phyloP scores from a whole-genome alignment of 2,797 vertebrate genomes.

The Acanthurus tractus region DNA sequence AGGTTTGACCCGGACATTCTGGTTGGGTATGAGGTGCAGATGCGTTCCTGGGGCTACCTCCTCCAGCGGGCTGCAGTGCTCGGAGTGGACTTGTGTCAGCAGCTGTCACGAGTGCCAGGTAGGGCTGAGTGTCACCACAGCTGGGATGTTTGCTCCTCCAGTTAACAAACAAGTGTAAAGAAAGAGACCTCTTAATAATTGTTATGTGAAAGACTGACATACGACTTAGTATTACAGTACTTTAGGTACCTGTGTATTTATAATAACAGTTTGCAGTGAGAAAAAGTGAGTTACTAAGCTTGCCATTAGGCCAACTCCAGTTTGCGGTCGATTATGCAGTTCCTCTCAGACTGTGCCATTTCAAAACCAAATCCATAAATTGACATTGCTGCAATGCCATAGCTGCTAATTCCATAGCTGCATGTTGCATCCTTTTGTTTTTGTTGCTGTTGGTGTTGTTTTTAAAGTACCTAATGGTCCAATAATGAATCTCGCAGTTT shows the following conservation, averaged over 20 bases:
- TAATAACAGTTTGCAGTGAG: not conserved
- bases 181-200: not conserved
- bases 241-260: not conserved
- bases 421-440: too few relatives aligned
- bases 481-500: too few relatives aligned
- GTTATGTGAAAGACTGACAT: not conserved
- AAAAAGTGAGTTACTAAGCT: not conserved
- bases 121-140: slow-evolving; percentile 21
- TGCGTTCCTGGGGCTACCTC: slow-evolving; percentile 98
- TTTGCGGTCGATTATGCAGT: too few relatives aligned
- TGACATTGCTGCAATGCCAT: too few relatives aligned
- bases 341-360: too few relatives aligned
- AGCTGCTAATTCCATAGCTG: too few relatives aligned
- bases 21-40: slow-evolving; percentile 97
- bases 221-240: not conserved
- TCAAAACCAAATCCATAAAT: too few relatives aligned
- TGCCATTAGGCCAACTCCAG: not conserved
- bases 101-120: slow-evolving; percentile 97
- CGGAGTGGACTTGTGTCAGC: slow-evolving; percentile 91
- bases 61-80: slow-evolving; percentile 93
- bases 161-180: too few relatives aligned
- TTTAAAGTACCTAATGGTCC: too few relatives aligned
- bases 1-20: slow-evolving; percentile 98
- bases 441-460: too few relatives aligned
- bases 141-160: not conserved